These are phyloP conservation scores for Saguinus midas DNA, from an alignment of 2,113 vertebrate species.

Conservation along the genomic window DNA sequence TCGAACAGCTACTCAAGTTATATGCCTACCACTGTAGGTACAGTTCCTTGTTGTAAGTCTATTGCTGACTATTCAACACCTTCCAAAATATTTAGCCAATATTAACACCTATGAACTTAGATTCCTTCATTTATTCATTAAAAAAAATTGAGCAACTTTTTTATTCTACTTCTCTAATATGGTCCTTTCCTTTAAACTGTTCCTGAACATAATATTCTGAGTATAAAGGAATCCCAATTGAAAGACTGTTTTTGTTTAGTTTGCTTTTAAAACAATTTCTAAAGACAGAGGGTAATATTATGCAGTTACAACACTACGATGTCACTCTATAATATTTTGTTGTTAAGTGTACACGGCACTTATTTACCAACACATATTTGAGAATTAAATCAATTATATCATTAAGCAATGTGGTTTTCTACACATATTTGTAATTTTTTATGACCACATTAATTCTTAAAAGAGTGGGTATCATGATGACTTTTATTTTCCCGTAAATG, in stretches of 20 bases:
- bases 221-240: not conserved
- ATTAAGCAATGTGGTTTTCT: constrained; percentile 6
- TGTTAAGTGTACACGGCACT: not conserved
- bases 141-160: not conserved
- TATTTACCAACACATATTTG: not conserved
- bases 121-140: not conserved
- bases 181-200: not conserved
- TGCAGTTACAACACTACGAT: not conserved
- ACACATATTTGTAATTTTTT: not conserved
- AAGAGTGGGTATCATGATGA: not conserved
- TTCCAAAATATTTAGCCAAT: not conserved
- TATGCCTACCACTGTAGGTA: not conserved
- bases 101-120: not conserved
- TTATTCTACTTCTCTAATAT: not conserved
- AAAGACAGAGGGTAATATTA: not conserved
- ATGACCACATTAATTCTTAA: not conserved
- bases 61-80: not conserved
- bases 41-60: not conserved
- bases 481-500: not conserved
- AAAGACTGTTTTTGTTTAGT: not conserved
- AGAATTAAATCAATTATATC: not conserved
- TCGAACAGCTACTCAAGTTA: not conserved
- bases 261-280: not conserved
- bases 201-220: not conserved
- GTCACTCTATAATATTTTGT: not conserved